These are phyloP conservation scores for Limnothrissa miodon DNA, from an alignment of 2,113 vertebrate species.

Conservation along the genomic window DNA sequence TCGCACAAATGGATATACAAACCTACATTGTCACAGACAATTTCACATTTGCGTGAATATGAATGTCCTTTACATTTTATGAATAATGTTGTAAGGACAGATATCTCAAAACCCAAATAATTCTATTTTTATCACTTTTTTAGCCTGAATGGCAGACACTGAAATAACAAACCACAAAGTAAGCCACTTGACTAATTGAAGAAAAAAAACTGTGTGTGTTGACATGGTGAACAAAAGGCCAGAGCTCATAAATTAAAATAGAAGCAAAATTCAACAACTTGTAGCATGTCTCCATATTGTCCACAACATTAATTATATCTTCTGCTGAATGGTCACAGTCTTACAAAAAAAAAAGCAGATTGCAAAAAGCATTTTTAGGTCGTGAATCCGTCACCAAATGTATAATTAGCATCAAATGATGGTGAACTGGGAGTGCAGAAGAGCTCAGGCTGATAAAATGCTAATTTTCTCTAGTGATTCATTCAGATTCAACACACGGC, in stretches of 20 bases:
- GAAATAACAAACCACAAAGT: neutral
- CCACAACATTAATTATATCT: constrained; percentile 21
- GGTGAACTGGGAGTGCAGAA: constrained; percentile 29
- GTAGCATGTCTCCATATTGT: neutral
- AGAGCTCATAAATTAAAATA: neutral
- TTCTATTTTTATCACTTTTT: neutral
- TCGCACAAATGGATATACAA: neutral
- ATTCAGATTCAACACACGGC: constrained; percentile 43
- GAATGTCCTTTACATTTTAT: neutral
- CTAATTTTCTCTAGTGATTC: constrained; percentile 40
- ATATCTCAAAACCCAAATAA: neutral
- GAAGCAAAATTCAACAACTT: constrained; percentile 14
- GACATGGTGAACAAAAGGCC: neutral
- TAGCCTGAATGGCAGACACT: neutral
- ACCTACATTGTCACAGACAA: constrained; percentile 2
- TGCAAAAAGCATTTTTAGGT: constrained; percentile 28
- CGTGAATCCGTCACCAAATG: constrained; percentile 15
- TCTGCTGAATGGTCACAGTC: neutral
- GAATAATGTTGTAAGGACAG: neutral
- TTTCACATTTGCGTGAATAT: neutral
- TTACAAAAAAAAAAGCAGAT: constrained; percentile 17
- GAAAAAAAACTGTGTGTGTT: neutral
- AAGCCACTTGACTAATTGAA: neutral
- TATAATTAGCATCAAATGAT: constrained; percentile 39
- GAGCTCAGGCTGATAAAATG: constrained; percentile 31